Evolutionary conservation across 2,888 invertebrate genomes (phyloP), one percentile per base, ranked within the genome.

Genomic region (Chesias legatella): DNA sequence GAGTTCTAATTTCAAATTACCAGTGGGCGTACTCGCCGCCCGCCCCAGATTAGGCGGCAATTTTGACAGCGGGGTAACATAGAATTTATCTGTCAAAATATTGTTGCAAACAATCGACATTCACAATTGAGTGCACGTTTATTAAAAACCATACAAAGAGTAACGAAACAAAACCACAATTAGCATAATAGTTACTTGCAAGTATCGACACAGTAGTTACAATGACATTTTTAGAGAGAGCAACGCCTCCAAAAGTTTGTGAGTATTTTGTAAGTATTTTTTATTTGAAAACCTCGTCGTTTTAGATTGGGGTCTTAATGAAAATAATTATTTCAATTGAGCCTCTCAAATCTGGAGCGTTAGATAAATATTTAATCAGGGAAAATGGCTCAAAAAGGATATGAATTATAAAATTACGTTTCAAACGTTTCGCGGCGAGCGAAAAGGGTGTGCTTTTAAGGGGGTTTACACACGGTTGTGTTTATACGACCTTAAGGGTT

Each of bases 91-190:
- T 86, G 88, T 88, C 88, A 86, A 76, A 88, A 88, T 85, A 88
- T 86, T 88, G 79, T 88, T 67, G 68, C 84, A 88, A 88, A 86
- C 86, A 85, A 85, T 86, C 73, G 67, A 65, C 58, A 65, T 63
- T 64, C 64, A 53, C 50, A 70, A 70, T 71, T 56, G 64, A 54
- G 50, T 45, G 32, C 51, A 53, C 47, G 45, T 53, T 55, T 56
- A 56, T 45, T 42, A 43, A 70, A 79, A 63, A 84, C 81, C 70
- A 75, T 60, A 67, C 74, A 67, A 56, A 33, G 48, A 50, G 54
- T 62, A 81, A 85, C 83, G 83, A 86, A 84, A 81, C 78, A 79
- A 80, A 86, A 88, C 88, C 88, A 86, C 88, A 88, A 88, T 88
- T 88, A 86, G 86, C 86, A 79, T 86, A 86, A 83, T 77, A 67